A percentile compares a stretch with the other conserved stretches of the same genome.
phyloP scores from a whole-genome alignment of 1,140 invertebrate species.

The Halesus radiatus region DNA sequence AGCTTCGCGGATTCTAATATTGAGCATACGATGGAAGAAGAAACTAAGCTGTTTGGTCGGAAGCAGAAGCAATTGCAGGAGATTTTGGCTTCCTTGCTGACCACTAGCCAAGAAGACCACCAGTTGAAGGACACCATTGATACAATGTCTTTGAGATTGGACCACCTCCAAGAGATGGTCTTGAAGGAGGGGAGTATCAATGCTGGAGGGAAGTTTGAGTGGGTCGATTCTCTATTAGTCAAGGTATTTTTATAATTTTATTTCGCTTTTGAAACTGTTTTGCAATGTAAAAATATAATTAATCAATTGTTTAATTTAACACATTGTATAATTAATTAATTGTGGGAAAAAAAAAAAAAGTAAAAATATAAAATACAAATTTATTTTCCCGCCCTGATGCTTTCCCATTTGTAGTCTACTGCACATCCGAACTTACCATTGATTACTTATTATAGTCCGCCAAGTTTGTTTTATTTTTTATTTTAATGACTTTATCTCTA shows the following conservation, averaged over 20 bases:
- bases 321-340: too few species aligned
- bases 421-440: too few species aligned
- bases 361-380: too few species aligned
- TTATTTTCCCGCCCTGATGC: too few species aligned
- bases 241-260: constrained; percentile 73
- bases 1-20: constrained; percentile 55
- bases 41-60: constrained; percentile 70
- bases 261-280: too few species aligned
- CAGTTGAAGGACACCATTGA: constrained; percentile 52
- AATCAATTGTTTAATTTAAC: too few species aligned
- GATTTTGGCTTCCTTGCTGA: constrained; percentile 64
- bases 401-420: too few species aligned
- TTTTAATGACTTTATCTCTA: background rate
- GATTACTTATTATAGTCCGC: too few species aligned
- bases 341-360: too few species aligned
- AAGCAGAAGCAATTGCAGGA: constrained; percentile 66
- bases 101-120: constrained; percentile 54
- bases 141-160: constrained; percentile 57
- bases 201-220: constrained; percentile 93
- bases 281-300: too few species aligned
- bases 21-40: constrained; percentile 66
- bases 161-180: constrained; percentile 64
- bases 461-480: too few species aligned
- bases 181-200: constrained; percentile 74
- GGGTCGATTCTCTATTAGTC: constrained; percentile 95